Evolutionary conservation across 2,113 vertebrate species (phyloP).

Genomic region (Ictalurus furcatus): DNA sequence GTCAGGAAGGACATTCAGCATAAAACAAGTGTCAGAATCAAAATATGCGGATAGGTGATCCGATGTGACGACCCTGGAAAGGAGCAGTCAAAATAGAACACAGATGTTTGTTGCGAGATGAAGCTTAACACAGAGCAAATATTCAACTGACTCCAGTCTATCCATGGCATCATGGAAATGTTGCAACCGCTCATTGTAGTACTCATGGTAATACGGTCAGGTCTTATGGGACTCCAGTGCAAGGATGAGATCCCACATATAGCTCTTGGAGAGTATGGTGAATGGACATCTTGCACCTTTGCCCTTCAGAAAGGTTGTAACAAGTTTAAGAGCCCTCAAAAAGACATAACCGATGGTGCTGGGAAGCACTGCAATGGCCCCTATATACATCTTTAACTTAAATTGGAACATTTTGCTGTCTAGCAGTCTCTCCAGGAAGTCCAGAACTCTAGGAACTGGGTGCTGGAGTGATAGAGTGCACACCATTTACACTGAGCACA

Average conservation of each 20-base stretch:
- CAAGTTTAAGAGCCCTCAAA: not conserved
- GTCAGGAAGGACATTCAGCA: too few relatives aligned
- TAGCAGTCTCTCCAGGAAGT: not conserved
- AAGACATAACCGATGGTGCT: not conserved
- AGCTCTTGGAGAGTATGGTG: not conserved
- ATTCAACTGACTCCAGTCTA: not conserved
- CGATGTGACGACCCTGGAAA: too few relatives aligned
- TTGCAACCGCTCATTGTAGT: not conserved
- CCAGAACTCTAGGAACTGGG: not conserved
- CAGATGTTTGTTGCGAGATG: not conserved
- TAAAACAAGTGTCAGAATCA: too few relatives aligned
- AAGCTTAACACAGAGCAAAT: not conserved
- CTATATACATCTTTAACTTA: not conserved
- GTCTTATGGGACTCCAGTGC: not conserved
- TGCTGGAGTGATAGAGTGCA: not conserved
- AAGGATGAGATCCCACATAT: not conserved
- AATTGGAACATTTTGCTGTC: not conserved
- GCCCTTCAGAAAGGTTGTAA: not conserved
- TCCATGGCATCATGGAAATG: not conserved
- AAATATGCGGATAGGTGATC: too few relatives aligned
- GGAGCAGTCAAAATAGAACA: too few relatives aligned
- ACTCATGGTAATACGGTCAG: not conserved
- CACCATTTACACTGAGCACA: not conserved
- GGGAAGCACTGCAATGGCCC: not conserved
- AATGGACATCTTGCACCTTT: not conserved